Evolutionary conservation across 2,113 vertebrate genomes (phyloP), one percentile per base, ranked within the genome.

Genomic region (Tragelaphus imberbis): DNA sequence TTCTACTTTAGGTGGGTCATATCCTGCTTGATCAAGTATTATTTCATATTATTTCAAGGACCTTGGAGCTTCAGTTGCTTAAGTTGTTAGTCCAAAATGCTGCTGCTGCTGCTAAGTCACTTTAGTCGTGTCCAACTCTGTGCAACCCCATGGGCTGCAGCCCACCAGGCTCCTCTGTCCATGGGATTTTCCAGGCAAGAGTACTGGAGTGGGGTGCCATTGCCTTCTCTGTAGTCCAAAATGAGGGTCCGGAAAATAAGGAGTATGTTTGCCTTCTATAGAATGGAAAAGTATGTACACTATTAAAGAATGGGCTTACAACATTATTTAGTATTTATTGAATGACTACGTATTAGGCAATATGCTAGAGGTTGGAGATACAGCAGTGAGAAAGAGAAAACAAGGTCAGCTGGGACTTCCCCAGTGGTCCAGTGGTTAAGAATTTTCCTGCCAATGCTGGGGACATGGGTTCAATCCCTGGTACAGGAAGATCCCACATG

Each of bases 41-140:
- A 92, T 71, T 93, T 96, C 59, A 75, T 80, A 81, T 80, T 58
- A 87, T 55, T 98, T 96, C 28, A 82, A 68, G 84, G 28, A 94
- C 33, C 25, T 13, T 75, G 36, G 68, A 75, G 68, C 10, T 75
- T 75, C 19, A 94, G 65, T 51, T 82, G 47, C 49, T 92, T 97
- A 30, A 89, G 44, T 16, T 82, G 23, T 91, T 95, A 88, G 90
- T 58, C 17, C 58, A 95, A 91, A 95, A 85, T 44, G 49, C 61
- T 63, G 61, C 14, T 63, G 61, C 61, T 63, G 61, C 30, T 63
- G 61, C 61, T 63, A 63, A 63, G 28, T 63, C 28, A 7, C 61
- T 63, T 63, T 63, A 63, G 61, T 30, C 13, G 6, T 63, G 28
- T 63, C 61, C 0, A 14, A 63, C 61, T 63, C 61, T 63, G 28